Evolutionary conservation across 2,888 invertebrate genomes (phyloP), one percentile per base, ranked within the genome.

Genomic region (Scelioninae gen. 1): DNA sequence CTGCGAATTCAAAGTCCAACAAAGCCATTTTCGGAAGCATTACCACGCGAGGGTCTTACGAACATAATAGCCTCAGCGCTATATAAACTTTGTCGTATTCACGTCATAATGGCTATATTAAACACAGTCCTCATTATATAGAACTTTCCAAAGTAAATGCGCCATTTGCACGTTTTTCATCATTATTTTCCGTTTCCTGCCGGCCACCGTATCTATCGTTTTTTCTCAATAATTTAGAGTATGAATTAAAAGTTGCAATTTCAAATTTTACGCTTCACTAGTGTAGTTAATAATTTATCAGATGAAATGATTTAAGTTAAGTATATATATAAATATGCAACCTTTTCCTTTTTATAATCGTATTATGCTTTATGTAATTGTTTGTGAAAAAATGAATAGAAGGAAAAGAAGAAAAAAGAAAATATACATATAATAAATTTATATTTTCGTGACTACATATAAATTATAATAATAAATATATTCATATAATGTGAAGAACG

Each of bases 1-100:
- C 82, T 51, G 45, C 66, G 66, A 83, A 83, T 83, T 83, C 83
- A 75, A 79, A 83, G 83, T 83, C 83, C 83, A 75, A 83, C 83
- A 83, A 83, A 83, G 83, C 79, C 79, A 83, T 83, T 83, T 83
- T 83, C 83, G 65, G 32, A 68, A 49, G 78, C 74, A 69, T 78
- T 78, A 75, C 74, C 78, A 69, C 77, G 34, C 82, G 76, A 82
- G 76, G 77, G 62, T 82, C 82, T 82, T 82, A 82, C 71, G 66
- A 77, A 72, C 56, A 77, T 82, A 82, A 82, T 82, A 77, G 72
- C 68, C 63, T 40, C 72, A 31, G 66, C 56, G 76, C 78, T 78
- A 38, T 78, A 78, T 83, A 83, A 83, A 78, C 82, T 78, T 78
- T 74, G 78, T 62, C 77, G 68, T 68, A 71, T 71, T 76, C 76